These are phyloP conservation scores for Pyrochroa serraticornis DNA, from an alignment of 2,888 invertebrate genomes.

Conservation along the genomic window DNA sequence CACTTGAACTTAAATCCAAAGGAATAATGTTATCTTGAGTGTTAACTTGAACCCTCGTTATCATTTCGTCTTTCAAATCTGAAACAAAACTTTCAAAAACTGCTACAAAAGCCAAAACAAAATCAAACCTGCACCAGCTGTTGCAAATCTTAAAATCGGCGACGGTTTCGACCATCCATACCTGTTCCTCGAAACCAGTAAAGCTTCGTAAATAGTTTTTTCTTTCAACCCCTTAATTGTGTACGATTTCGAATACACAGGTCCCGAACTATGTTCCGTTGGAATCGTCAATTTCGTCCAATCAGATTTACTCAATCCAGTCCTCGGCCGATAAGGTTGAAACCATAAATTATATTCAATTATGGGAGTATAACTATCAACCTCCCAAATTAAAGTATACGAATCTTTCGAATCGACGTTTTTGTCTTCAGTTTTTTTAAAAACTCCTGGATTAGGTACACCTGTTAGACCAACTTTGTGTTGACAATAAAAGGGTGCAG, in stretches of 20 bases:
- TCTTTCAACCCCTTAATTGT: constrained; percentile 75
- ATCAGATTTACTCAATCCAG: constrained; percentile 59
- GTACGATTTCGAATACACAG: constrained; percentile 78
- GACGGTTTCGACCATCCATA: constrained; percentile 87
- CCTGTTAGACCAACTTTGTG: constrained; percentile 56
- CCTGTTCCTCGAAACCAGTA: constrained; percentile 79
- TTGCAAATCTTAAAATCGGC: constrained; percentile 75
- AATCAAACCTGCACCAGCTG: constrained; percentile 71
- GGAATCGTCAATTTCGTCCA: constrained; percentile 77
- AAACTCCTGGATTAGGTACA: constrained; percentile 71
- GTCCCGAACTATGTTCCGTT: constrained; percentile 69
- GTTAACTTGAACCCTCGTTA: constrained; percentile 50
- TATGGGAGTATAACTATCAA: constrained; percentile 80
- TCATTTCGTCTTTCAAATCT: constrained; percentile 51
- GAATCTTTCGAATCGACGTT: constrained; percentile 61
- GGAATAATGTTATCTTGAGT: constrained; percentile 44
- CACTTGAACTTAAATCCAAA: constrained; percentile 33
- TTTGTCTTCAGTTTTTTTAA: constrained; percentile 64
- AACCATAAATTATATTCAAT: constrained; percentile 73
- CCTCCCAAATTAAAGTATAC: constrained; percentile 82
- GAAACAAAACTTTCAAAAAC: constrained; percentile 21
- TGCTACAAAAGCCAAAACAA: neutral
- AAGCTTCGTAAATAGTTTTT: constrained; percentile 77
- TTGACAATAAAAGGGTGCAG: neutral
- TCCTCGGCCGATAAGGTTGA: constrained; percentile 60